Base-by-base conservation (phyloP, 2,113 vertebrate genomes). In the Sardina pilchardus region DNA sequence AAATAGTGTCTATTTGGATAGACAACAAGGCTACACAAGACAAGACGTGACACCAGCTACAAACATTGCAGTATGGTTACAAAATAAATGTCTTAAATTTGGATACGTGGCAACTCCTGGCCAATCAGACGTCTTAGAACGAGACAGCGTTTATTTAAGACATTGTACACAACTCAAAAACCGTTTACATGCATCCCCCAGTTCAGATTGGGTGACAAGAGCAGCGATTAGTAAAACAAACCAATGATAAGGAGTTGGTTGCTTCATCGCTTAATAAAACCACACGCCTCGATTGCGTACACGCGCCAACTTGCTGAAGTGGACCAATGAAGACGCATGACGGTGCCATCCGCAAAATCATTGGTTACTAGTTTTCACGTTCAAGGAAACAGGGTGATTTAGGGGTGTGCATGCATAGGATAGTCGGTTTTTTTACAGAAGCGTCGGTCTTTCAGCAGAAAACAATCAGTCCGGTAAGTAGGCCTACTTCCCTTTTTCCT, bases 91-190 rank as follows among this genome's bases (percentile, higher is more conserved):
- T 86, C 88, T 85, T 56, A 83, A 82, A 85, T 88, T 87, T 91
- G 90, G 87, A 83, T 88, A 91, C 90, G 90, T 91, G 90, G 90
- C 90, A 90, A 71, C 82, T 86, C 42, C 30, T 80, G 75, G 14
- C 89, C 88, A 89, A 89, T 89, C 83, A 82, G 48, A 87, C 44
- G 30, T 71, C 42, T 71, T 34, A 30, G 63, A 71, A 71, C 30
- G 8, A 30, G 10, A 14, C 63, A 30, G 5, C 24, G 16, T 59
- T 59, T 21, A 59, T 24, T 59, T 59, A 59, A 19, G 53, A 59
- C 53, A 59, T 21, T 19, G 6, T 6, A 30, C 26, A 12, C 63
- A 71, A 71, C 26, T 71, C 8, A 12, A 34, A 26, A 71, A 71
- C 30, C 63, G 63, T 34, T 71, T 10, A 26, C n/a, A 71, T 71